A percentile compares a stretch with the other conserved stretches of the same genome.
Conservation (phyloP, 2,888 invertebrate species). For the Ophioninae sp. region DNA sequence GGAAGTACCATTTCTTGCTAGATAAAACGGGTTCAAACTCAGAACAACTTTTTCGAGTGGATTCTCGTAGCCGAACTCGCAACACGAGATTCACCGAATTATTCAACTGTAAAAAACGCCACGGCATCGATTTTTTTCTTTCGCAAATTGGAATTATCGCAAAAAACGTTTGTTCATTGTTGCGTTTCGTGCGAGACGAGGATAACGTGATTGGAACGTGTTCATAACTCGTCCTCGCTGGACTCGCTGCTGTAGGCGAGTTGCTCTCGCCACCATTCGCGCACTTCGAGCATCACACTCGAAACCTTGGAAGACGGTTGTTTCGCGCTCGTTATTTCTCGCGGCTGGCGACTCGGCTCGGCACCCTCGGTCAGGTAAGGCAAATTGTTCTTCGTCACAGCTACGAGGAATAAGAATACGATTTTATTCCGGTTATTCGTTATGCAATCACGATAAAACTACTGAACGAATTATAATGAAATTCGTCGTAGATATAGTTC, state of each 20-base stretch:
- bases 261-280: slow-evolving; percentile 93
- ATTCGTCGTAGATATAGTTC: too few species aligned
- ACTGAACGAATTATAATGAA: too few species aligned
- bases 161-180: slow-evolving; percentile 15
- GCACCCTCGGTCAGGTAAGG: slow-evolving; percentile 82
- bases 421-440: not conserved
- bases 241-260: slow-evolving; percentile 85
- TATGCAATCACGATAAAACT: too few species aligned
- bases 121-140: not conserved
- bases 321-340: slow-evolving; percentile 82
- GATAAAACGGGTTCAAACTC: too few species aligned
- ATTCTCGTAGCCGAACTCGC: not conserved
- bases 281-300: slow-evolving; percentile 87
- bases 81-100: not conserved
- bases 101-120: not conserved
- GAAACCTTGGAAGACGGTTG: slow-evolving; percentile 81
- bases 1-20: too few species aligned
- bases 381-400: slow-evolving; percentile 82
- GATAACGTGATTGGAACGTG: not conserved
- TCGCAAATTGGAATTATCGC: not conserved
- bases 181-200: not conserved
- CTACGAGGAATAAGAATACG: slow-evolving; percentile 68
- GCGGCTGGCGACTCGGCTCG: slow-evolving; percentile 80
- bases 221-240: slow-evolving; percentile 84
- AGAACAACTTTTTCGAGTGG: not conserved